Base-by-base conservation (phyloP, 2,797 vertebrate genomes). In the Chiloscyllium punctatum region DNA sequence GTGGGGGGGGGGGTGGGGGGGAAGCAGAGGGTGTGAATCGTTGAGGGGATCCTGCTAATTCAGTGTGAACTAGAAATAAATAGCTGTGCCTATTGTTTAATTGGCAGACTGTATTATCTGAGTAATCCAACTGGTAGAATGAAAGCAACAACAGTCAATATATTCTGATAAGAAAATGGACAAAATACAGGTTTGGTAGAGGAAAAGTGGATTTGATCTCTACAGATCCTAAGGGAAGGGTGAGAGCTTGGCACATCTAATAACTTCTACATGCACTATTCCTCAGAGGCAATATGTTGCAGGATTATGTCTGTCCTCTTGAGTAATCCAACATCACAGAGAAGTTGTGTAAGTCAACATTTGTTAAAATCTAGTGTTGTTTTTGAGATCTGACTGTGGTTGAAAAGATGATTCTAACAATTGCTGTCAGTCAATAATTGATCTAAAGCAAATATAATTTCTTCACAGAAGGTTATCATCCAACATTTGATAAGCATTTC, bases 351-450 rank as follows among this genome's bases (percentile, higher is more conserved):
- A 84, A 84, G 21, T 84, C 82, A 53, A 62, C 18, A 91, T 37
- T 15, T 91, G 33, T 91, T 62, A 68, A 66, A 68, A 37, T 21
- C 57, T 37, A 66, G 62, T 91, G 88, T 91, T 91, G 51, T 88
- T 53, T 88, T 57, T 57, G 48, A 53, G 53, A 66, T 91, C 88
- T 37, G 88, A 4, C 62, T 91, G 16, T n/a, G 21, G 7, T 7
- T 68, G 88, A 91, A 91, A 90, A 66, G 62, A 91, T 68, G 57
- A 68, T n/a, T 91, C 88, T 91, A 91, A n/a, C 57, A 91, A 66
- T 66, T 91, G 57, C 88, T 91, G 18, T 91, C 88, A 91, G 57
- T 91, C 33, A 91, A 68, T 21, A 91, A 66, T 68, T 68, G 57
- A 91, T 66, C 88, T 33, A 91, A 91, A 68, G 66, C 62, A 91